Conservation (phyloP, 2,113 vertebrate species). For the Myrmophylax atrothorax region DNA sequence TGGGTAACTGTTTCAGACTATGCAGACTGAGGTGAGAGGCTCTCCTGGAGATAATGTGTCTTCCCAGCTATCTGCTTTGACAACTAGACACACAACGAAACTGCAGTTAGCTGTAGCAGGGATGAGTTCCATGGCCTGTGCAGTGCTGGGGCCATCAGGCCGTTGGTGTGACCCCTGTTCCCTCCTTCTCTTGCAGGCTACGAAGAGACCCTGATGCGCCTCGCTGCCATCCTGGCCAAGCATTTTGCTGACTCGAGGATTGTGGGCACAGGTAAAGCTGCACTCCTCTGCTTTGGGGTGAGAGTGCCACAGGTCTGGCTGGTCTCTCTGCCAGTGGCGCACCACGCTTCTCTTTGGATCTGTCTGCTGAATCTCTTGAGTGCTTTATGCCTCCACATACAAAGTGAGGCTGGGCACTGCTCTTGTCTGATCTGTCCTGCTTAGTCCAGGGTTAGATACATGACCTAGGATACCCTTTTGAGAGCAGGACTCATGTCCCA, state of each 20-base stretch:
- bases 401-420: background rate
- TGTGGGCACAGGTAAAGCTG: slow-evolving; percentile 88
- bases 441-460: background rate
- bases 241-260: slow-evolving; percentile 96
- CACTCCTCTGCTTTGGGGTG: background rate
- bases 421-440: background rate
- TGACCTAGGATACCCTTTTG: background rate
- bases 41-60: background rate
- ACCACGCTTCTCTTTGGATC: background rate
- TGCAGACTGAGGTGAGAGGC: background rate
- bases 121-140: background rate
- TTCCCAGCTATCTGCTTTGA: background rate
- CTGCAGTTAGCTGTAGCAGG: background rate
- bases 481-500: background rate
- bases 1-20: background rate
- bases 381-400: background rate
- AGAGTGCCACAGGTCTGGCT: background rate
- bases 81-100: background rate
- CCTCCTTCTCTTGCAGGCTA: slow-evolving; percentile 79
- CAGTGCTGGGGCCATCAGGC: background rate
- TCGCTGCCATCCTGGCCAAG: slow-evolving; percentile 94
- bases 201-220: slow-evolving; percentile 89
- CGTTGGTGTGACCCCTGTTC: background rate
- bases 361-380: background rate
- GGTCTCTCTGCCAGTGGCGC: background rate